A percentile compares a stretch with the other conserved stretches of the same genome.
Conservation (phyloP, 2,113 vertebrate species). For the Coracopsis vasa region DNA sequence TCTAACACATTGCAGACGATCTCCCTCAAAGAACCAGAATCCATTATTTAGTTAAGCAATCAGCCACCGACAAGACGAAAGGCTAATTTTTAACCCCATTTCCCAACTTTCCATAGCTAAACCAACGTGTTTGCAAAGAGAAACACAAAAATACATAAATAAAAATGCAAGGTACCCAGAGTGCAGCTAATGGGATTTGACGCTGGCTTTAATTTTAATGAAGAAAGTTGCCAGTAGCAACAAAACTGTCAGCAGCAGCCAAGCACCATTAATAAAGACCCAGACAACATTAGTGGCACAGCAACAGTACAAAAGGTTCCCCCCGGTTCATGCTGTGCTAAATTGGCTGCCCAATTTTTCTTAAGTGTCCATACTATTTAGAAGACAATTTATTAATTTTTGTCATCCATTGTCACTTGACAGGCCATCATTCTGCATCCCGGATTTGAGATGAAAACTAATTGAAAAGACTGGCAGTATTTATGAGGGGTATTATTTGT, state of each 20-base stretch:
- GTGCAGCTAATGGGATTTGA: constrained; percentile 86
- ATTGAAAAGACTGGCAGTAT: constrained; percentile 90
- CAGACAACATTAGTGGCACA: constrained; percentile 80
- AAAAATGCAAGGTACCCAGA: constrained; percentile 76
- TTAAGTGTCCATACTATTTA: constrained; percentile 86
- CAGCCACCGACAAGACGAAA: accelerated
- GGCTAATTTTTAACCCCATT: background rate
- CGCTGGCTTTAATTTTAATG: constrained; percentile 89
- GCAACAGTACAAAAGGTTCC: constrained; percentile 81
- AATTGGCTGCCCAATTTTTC: constrained; percentile 88
- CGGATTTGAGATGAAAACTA: constrained; percentile 85
- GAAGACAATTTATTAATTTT: constrained; percentile 89
- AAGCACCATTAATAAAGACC: constrained; percentile 86
- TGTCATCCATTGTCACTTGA: constrained; percentile 86
- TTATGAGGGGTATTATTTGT: constrained; percentile 91
- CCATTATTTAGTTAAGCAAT: background rate
- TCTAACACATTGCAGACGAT: background rate
- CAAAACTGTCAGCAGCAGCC: constrained; percentile 87
- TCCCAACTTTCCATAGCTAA: constrained; percentile 26
- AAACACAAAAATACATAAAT: constrained; percentile 33
- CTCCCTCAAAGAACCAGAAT: background rate
- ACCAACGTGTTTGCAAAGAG: constrained; percentile 37
- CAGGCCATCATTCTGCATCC: constrained; percentile 88
- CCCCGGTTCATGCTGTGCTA: constrained; percentile 80
- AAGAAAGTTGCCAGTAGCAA: constrained; percentile 90